Conservation (phyloP, 2,797 vertebrate genomes). For the Artibeus lituratus region DNA sequence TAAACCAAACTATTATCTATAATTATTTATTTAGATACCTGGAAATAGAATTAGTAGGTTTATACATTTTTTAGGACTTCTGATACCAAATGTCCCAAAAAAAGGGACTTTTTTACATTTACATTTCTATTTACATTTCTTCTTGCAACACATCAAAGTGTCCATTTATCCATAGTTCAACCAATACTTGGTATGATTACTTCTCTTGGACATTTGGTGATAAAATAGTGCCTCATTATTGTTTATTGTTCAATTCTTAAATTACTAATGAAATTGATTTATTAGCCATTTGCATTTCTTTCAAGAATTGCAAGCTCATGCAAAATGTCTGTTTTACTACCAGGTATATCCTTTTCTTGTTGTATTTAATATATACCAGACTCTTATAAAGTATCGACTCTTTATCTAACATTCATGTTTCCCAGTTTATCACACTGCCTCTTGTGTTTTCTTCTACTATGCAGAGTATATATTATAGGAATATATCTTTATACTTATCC, state of each 20-base stretch:
- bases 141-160: not conserved
- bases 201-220: not conserved
- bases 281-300: conserved; percentile 12
- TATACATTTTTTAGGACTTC: not conserved
- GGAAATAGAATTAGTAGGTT: conserved; percentile 27
- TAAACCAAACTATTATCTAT: not conserved
- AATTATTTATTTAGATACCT: conserved; percentile 13
- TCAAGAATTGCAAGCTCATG: not conserved
- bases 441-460: not conserved
- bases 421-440: not conserved
- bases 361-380: not conserved
- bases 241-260: not conserved
- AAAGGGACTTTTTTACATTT: too few relatives aligned
- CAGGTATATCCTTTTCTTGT: not conserved
- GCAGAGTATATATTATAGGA: not conserved
- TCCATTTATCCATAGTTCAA: not conserved
- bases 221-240: not conserved
- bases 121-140: not conserved
- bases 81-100: not conserved
- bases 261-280: not conserved
- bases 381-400: not conserved
- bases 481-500: not conserved
- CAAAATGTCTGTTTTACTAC: not conserved
- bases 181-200: not conserved
- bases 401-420: conserved; percentile 5